phyloP scores from a whole-genome alignment of 2,113 vertebrate genomes.

The Neolamprologus ventralis region DNA sequence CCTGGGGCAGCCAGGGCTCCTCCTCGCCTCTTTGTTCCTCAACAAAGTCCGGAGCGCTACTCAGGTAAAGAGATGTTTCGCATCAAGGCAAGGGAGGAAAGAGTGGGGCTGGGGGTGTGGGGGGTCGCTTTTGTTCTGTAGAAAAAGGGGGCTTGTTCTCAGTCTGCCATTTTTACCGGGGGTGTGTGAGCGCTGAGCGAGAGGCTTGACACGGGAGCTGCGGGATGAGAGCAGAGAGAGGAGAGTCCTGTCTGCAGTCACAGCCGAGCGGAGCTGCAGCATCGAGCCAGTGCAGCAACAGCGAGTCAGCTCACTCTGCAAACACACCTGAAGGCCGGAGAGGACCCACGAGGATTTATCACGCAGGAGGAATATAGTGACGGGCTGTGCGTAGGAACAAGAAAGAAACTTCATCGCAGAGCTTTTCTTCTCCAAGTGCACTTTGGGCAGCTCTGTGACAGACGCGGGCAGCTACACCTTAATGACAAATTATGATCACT shows the following conservation, averaged over 20 bases:
- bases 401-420: background rate
- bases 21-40: constrained; percentile 10
- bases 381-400: background rate
- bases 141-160: constrained; percentile 74
- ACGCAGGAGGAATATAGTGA: background rate
- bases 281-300: background rate
- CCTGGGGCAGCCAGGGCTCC: background rate
- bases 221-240: constrained; percentile 69
- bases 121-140: constrained; percentile 73
- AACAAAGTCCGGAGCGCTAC: constrained; percentile 30
- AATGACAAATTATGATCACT: background rate
- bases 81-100: constrained; percentile 22
- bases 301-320: background rate
- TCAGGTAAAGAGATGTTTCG: constrained; percentile 71
- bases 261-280: constrained; percentile 3
- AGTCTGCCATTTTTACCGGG: constrained; percentile 73
- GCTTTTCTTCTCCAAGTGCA: constrained; percentile 40
- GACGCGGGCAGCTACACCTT: background rate
- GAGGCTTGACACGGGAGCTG: constrained; percentile 63
- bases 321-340: constrained; percentile 28
- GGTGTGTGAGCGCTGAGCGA: constrained; percentile 50
- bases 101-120: constrained; percentile 32
- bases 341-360: constrained; percentile 21
- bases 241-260: constrained; percentile 37
- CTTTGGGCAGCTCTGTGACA: background rate